Conservation (phyloP, 2,888 invertebrate genomes). For the Ectemnius cavifrons region DNA sequence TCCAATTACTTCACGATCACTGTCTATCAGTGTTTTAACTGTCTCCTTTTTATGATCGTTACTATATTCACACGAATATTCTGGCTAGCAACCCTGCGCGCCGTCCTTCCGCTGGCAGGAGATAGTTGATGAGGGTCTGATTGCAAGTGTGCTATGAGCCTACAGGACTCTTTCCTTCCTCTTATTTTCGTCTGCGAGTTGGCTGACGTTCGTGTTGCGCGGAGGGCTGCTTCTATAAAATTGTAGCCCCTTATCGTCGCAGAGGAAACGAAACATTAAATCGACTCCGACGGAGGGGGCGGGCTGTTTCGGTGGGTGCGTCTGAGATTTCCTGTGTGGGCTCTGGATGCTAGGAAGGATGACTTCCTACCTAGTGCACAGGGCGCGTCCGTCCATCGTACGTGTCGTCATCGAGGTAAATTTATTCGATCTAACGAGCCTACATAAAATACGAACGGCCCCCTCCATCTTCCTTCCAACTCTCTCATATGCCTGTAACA, state of each 20-base stretch:
- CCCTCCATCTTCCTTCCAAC: neutral
- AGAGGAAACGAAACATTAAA: conserved; percentile 77
- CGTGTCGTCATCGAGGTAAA: conserved; percentile 50
- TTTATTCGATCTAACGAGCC: conserved; percentile 49
- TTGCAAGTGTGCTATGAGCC: conserved; percentile 27
- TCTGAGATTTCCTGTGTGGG: conserved; percentile 76
- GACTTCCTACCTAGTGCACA: conserved; percentile 64
- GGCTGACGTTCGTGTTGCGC: conserved; percentile 9
- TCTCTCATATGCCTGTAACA: neutral
- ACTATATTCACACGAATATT: neutral
- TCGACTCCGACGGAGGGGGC: conserved; percentile 73
- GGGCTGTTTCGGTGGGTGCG: conserved; percentile 77
- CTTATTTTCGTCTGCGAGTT: conserved; percentile 29
- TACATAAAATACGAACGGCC: conserved; percentile 5
- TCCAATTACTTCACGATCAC: too few relatives aligned
- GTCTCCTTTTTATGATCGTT: conserved; percentile 6
- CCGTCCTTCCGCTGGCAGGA: conserved; percentile 3
- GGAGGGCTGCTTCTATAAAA: conserved; percentile 64
- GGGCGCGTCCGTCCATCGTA: conserved; percentile 59
- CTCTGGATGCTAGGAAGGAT: conserved; percentile 70
- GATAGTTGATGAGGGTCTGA: conserved; percentile 40
- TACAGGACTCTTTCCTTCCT: conserved; percentile 1
- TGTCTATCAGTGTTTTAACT: conserved; percentile 3
- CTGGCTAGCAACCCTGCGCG: neutral
- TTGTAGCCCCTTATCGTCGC: conserved; percentile 72